These are phyloP conservation scores for Eurypyga helias DNA, from an alignment of 2,113 vertebrate genomes.

Conservation along the genomic window DNA sequence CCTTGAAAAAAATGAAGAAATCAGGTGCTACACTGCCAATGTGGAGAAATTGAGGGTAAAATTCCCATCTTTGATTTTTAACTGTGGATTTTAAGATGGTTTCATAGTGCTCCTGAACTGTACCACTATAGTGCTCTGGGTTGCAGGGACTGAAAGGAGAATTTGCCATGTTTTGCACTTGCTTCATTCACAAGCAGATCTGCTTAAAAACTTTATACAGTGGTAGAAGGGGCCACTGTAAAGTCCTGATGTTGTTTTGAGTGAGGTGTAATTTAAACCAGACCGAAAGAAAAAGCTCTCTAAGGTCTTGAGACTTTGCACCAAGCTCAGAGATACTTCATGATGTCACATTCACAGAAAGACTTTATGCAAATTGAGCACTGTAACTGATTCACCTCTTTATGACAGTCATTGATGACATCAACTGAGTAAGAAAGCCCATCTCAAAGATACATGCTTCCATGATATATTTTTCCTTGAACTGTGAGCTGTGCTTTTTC, in stretches of 20 bases:
- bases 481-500: background rate
- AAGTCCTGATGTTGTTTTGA: background rate
- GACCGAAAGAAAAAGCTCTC: background rate
- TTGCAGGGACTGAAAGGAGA: background rate
- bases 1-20: slow-evolving; percentile 20
- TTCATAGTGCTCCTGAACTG: background rate
- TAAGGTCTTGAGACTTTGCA: background rate
- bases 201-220: background rate
- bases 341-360: background rate
- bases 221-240: background rate
- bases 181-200: background rate
- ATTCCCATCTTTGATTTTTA: slow-evolving; percentile 26
- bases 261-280: background rate
- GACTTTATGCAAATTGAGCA: background rate
- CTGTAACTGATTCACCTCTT: background rate
- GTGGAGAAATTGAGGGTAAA: slow-evolving; percentile 44
- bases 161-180: background rate
- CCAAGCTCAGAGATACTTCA: background rate
- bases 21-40: slow-evolving; percentile 15
- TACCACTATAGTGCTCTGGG: background rate
- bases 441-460: background rate
- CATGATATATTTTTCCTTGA: background rate
- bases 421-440: background rate
- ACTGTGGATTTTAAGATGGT: slow-evolving; percentile 2
- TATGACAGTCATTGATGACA: background rate